These are phyloP conservation scores for Harpalus rufipes DNA, from an alignment of 2,888 invertebrate species.

Conservation along the genomic window DNA sequence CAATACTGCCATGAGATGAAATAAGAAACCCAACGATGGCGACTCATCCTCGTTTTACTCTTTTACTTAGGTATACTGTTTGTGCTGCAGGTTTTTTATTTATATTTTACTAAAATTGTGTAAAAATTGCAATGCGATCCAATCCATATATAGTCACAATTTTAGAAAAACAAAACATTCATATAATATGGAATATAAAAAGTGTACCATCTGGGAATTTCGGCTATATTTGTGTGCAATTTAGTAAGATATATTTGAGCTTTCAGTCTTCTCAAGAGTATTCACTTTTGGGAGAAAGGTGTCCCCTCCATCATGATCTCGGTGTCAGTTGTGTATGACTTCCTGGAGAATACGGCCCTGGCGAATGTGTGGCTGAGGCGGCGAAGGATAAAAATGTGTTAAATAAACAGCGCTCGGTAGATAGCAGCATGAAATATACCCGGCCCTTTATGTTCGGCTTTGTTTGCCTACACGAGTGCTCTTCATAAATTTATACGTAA, in stretches of 20 bases:
- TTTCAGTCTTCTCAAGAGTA: background rate
- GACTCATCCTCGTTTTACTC: no score
- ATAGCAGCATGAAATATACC: constrained; percentile 60
- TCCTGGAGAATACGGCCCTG: constrained; percentile 18
- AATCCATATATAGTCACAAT: no score
- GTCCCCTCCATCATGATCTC: background rate
- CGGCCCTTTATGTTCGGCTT: constrained; percentile 58
- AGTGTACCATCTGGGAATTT: background rate
- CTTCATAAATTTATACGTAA: constrained; percentile 59
- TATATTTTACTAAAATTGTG: no score
- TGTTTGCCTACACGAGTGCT: constrained; percentile 50
- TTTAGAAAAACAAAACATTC: no score
- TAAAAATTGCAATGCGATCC: no score
- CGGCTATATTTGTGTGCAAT: background rate
- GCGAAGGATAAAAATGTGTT: constrained; percentile 64
- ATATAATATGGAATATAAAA: background rate
- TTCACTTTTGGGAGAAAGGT: background rate
- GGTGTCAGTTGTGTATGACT: background rate
- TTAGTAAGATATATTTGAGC: background rate
- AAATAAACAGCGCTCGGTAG: constrained; percentile 61
- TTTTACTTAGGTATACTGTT: no score
- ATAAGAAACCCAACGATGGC: no score
- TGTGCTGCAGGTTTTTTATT: no score
- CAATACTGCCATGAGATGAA: no score
- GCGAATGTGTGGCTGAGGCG: constrained; percentile 37